Conservation (phyloP, 1,140 invertebrate genomes). For the Cephus cinctus region DNA sequence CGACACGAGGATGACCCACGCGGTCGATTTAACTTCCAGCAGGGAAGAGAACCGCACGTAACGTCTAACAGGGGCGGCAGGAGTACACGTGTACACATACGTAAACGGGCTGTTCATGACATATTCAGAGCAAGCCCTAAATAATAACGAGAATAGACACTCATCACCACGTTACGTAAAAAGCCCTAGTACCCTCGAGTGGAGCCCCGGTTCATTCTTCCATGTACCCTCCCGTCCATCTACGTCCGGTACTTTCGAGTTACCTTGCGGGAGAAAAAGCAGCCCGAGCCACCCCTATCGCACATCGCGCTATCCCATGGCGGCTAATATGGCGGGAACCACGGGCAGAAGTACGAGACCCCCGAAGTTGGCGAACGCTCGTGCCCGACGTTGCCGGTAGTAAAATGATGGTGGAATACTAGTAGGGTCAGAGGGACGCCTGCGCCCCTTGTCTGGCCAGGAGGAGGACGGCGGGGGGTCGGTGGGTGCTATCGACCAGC, state of each 20-base stretch:
- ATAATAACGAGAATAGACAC: too few species aligned
- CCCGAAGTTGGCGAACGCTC: too few species aligned
- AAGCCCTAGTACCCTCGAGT: too few species aligned
- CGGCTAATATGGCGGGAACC: conserved; percentile 59
- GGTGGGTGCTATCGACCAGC: conserved; percentile 50
- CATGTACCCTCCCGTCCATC: conserved; percentile 6
- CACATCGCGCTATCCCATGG: conserved; percentile 58
- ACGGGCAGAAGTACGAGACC: conserved; percentile 41
- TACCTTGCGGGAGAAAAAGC: conserved; percentile 69
- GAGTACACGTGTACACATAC: conserved; percentile 28
- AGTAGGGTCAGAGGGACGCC: too few species aligned
- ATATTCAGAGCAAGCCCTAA: too few species aligned
- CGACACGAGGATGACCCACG: conserved; percentile 44
- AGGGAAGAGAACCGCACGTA: conserved; percentile 11
- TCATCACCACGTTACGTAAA: too few species aligned
- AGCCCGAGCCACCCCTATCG: conserved; percentile 66
- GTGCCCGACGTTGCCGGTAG: too few species aligned
- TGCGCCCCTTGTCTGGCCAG: too few species aligned
- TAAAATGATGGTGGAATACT: too few species aligned
- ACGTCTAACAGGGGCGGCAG: conserved; percentile 22
- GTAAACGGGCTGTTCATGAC: too few species aligned
- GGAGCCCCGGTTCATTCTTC: conserved; percentile 13
- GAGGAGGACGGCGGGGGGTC: too few species aligned
- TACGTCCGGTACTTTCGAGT: conserved; percentile 26
- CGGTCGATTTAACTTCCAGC: conserved; percentile 38